Evolutionary conservation across 2,888 invertebrate genomes (phyloP).

Genomic region (Halocaridina rubra): DNA sequence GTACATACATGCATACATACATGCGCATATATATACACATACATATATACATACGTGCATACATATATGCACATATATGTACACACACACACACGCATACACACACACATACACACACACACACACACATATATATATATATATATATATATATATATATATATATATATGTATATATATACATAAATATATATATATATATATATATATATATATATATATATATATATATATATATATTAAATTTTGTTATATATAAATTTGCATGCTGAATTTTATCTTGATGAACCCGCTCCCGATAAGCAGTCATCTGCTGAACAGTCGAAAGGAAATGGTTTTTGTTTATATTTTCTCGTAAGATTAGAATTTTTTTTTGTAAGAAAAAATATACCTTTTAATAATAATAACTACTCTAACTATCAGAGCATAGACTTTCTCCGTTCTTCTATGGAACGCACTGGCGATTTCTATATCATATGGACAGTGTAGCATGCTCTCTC

Average conservation of each 20-base stretch:
- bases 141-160: background rate
- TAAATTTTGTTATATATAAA: background rate
- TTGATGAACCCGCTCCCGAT: background rate
- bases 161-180: background rate
- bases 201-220: background rate
- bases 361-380: too few species aligned
- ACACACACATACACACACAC: conserved; percentile 2
- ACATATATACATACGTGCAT: background rate
- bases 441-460: too few species aligned
- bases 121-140: conserved; percentile 12
- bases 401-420: too few species aligned
- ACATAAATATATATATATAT: background rate
- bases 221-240: background rate
- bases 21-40: background rate
- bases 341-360: too few species aligned
- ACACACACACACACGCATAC: background rate
- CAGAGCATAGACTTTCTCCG: too few species aligned
- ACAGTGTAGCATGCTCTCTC: background rate
- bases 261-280: background rate
- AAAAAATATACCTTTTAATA: too few species aligned
- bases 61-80: background rate
- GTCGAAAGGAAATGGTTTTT: too few species aligned
- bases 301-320: too few species aligned
- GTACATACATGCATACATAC: background rate
- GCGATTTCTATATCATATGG: too few species aligned